Conservation (phyloP, 2,888 invertebrate genomes). For the Drosophila antonietae region DNA sequence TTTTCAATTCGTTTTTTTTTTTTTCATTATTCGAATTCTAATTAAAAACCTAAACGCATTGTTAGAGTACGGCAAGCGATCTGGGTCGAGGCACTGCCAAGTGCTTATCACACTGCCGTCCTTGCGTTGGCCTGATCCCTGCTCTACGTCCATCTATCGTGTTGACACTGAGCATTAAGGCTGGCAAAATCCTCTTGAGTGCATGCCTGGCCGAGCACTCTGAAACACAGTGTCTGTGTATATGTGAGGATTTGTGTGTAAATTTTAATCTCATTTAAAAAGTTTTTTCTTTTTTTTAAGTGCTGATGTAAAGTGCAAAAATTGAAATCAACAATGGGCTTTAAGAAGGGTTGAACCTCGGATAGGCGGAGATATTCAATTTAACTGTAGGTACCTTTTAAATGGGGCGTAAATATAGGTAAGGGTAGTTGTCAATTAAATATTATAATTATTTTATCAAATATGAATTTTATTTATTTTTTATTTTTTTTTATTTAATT, state of each 20-base stretch:
- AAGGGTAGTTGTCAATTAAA: not conserved
- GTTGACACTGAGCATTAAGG: slow-evolving; percentile 80
- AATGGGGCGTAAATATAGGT: not conserved
- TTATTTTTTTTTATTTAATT: not conserved
- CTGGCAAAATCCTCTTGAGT: slow-evolving; percentile 76
- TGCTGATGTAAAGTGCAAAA: slow-evolving; percentile 63
- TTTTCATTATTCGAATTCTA: slow-evolving; percentile 66
- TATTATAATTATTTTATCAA: not conserved
- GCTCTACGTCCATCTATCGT: slow-evolving; percentile 34
- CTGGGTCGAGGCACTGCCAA: slow-evolving; percentile 35
- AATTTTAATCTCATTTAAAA: slow-evolving; percentile 78
- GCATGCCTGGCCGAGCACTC: slow-evolving; percentile 66
- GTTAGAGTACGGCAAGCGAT: slow-evolving; percentile 59
- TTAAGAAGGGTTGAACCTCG: slow-evolving; percentile 42
- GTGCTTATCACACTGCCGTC: slow-evolving; percentile 76
- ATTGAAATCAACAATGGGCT: slow-evolving; percentile 66
- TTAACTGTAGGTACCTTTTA: slow-evolving; percentile 5
- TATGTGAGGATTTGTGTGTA: slow-evolving; percentile 42
- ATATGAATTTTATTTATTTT: not conserved
- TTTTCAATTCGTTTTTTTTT: slow-evolving; percentile 46
- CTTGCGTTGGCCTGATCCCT: slow-evolving; percentile 22
- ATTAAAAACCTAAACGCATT: slow-evolving; percentile 74
- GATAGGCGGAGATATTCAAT: slow-evolving; percentile 7
- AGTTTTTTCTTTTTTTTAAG: slow-evolving; percentile 45
- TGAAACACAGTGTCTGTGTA: slow-evolving; percentile 14